Base-by-base conservation (phyloP, 2,888 invertebrate genomes). In the Hydraecia micacea region DNA sequence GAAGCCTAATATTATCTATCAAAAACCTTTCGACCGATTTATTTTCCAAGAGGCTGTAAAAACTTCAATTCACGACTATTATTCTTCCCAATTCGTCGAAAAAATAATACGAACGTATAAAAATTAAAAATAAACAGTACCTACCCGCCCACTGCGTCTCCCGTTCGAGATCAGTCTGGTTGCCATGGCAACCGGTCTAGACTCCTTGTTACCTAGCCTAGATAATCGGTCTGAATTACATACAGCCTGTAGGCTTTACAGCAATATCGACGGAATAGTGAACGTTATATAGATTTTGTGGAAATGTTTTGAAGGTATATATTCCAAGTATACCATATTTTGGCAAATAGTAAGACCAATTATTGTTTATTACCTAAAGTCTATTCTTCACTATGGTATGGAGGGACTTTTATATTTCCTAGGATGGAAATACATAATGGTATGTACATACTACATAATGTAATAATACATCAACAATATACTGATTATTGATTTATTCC, bases 141-240 rank as follows among this genome's bases (percentile, higher is more conserved):
- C 18, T 49, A 13, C 28, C 75, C 77, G 42, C 74, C 79, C 75
- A 52, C 65, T 55, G n/a, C 39, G 77, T 18, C 70, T 66, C 67
- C 63, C 42, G n/a, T 72, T 39, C 15, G 70, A 67, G 72, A 75
- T 70, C 81, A 80, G 85, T 87, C 86, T 87, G 86, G 91, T 91
- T 80, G 83, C 70, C 84, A 91, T 88, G 88, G 80, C 73, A 81
- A 89, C 91, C 63, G 79, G 83, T 83, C 75, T 79, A 83, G 83
- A 77, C 77, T 79, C 65, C 73, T n/a, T 72, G 80, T 71, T 78
- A 85, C 82, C 75, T 84, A 78, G 78, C 81, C 73, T 78, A 80
- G 86, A 78, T 84, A 84, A 86, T 80, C 79, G 74, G n/a, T 42
- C 77, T 81, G 73, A 76, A 86, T 73, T 73, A 73, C 77, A 80